Conservation (phyloP, 2,888 invertebrate species). For the Amblyteles armatorius region DNA sequence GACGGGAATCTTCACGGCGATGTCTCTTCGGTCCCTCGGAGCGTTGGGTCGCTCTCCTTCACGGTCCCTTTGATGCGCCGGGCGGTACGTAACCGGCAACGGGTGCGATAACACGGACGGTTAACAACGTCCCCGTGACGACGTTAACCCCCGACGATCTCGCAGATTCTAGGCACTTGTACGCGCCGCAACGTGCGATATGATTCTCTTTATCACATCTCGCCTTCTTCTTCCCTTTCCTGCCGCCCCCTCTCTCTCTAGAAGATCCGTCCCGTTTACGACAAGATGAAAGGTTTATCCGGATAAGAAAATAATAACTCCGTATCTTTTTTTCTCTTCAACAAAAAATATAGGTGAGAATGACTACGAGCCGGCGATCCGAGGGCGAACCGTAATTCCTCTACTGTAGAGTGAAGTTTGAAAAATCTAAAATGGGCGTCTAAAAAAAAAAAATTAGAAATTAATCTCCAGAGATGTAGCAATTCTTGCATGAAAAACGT, state of each 20-base stretch:
- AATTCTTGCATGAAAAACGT: neutral
- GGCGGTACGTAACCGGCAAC: constrained; percentile 15
- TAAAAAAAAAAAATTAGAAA: too few species aligned
- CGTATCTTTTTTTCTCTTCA: neutral
- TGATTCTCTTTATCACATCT: constrained; percentile 6
- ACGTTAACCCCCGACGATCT: constrained; percentile 29
- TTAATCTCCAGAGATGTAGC: too few species aligned
- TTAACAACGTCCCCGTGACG: constrained; percentile 31
- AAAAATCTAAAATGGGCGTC: too few species aligned
- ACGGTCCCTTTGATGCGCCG: constrained; percentile 52
- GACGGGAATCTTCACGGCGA: constrained; percentile 25
- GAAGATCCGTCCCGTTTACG: too few species aligned
- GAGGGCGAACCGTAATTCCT: too few species aligned
- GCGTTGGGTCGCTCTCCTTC: constrained; percentile 37
- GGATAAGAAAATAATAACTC: too few species aligned
- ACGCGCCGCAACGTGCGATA: neutral
- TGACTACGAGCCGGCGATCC: neutral
- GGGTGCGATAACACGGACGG: constrained; percentile 26
- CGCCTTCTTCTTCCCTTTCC: too few species aligned
- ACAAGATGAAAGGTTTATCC: too few species aligned
- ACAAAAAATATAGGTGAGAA: neutral
- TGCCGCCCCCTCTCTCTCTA: too few species aligned
- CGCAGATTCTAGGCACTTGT: constrained; percentile 16
- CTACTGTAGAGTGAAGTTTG: neutral
- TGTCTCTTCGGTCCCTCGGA: constrained; percentile 5